Evolutionary conservation across 2,888 invertebrate species (phyloP), one percentile per base, ranked within the genome.

Genomic region (Nineta flava): DNA sequence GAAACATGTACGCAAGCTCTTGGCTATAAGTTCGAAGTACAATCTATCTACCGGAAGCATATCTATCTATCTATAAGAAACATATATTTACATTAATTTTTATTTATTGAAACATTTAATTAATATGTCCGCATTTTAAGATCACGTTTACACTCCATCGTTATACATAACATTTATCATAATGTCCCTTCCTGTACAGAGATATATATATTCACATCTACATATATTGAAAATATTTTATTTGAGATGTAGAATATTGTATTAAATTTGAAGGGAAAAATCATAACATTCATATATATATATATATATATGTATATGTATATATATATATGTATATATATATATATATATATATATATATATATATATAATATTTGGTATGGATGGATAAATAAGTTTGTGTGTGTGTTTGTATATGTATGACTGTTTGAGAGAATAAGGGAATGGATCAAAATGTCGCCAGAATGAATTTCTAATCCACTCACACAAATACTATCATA

Each of bases 391-490:
- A 13, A 38, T 38, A 38, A 13, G 15, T 38, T 13, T 38, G 15
- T 38, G 15, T 38, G 15, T 38, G 6, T 35, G 15, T 12, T 10
- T 38, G 38, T 38, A 10, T 32, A 10, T 32, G 32, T 32, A 10
- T 32, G 32, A 9, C 9, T 32, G 32, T 32, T 32, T 38, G 38
- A 13, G 38, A 26, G 26, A 3, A 7, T 7, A 19, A 19, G 26
- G 2, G 6, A 26, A 26, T 58, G 62, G 63, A 62, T 63, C 62
- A 62, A 61, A 61, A 62, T 61, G 62, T 62, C 62, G 62, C 61
- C 59, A 26, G 47, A 59, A 60, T 60, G 62, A 61, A 61, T 62
- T 62, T 60, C 61, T 62, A 63, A 62, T 63, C 63, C 62, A 62
- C 57, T 62, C 26, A 19, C 19, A 19, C 19, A 19, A 19, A 2